These are phyloP conservation scores for Bacillus rossius DNA, from an alignment of 1,140 invertebrate genomes.

Conservation along the genomic window DNA sequence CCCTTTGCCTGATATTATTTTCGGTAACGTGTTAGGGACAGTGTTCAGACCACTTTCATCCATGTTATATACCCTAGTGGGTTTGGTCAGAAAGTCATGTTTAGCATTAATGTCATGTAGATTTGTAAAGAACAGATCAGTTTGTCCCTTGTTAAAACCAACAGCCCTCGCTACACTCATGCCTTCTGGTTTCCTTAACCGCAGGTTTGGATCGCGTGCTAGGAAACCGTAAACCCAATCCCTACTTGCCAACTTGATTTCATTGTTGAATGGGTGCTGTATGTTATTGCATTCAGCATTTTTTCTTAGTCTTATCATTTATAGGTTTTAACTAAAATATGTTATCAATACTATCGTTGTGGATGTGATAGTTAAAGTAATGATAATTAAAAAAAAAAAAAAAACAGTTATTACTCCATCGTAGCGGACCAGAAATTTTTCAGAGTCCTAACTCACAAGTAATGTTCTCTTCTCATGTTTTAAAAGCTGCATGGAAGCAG, in stretches of 20 bases:
- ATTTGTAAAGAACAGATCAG: too few species aligned
- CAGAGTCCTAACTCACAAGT: too few species aligned
- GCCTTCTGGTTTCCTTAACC: conserved; percentile 26
- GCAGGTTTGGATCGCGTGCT: conserved; percentile 17
- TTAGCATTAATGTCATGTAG: conserved; percentile 13
- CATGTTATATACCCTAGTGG: conserved; percentile 35
- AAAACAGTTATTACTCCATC: conserved; percentile 23
- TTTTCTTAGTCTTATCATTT: too few species aligned
- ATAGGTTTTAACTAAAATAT: too few species aligned
- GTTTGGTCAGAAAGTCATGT: conserved; percentile 30
- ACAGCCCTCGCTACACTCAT: conserved; percentile 19
- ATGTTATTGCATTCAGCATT: conserved; percentile 25
- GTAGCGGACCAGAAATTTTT: too few species aligned
- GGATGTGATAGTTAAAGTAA: too few species aligned
- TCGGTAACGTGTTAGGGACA: conserved; percentile 36
- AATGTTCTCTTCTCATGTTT: too few species aligned
- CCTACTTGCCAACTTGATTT: conserved; percentile 21
- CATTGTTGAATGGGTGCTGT: conserved; percentile 9
- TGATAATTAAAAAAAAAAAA: too few species aligned
- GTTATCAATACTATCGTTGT: too few species aligned
- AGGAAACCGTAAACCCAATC: conserved; percentile 27
- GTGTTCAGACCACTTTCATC: conserved; percentile 43
- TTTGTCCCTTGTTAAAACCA: too few species aligned
- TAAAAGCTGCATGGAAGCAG: too few species aligned
- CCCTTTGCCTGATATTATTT: conserved; percentile 37